Base-by-base conservation (phyloP, 1,140 invertebrate genomes). In the honey bee (Apis mellifera) region DNA sequence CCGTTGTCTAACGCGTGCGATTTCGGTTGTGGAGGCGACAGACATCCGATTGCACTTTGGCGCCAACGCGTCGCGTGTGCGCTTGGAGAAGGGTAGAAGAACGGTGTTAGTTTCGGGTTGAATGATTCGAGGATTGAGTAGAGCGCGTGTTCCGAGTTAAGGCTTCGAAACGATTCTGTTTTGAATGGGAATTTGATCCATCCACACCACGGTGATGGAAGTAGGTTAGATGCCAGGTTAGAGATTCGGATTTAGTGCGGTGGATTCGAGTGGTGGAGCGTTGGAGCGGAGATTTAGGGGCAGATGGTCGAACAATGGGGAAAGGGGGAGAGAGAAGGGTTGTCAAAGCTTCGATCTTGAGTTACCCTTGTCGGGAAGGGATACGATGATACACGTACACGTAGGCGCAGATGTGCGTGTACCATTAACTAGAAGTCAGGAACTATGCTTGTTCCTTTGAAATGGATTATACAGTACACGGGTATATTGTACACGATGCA, bases 31-130 rank as follows among this genome's bases (percentile, higher is more conserved):
- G 52, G 23, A 68, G 75, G 75, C 62, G 32, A n/a, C 23, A 64
- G 48, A 76, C 79, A 82, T 68, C 64, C 55, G 69, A 76, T 76
- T 48, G 79, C 79, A 82, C 79, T 76, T 55, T 23, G 62, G 32
- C 32, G 32, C 19, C n/a, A 32, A 1, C 4, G 21, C 1, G 9
- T n/a, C n/a, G 9, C 21, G 32, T 32, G 32, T n/a, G n/a, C n/a
- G n/a, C n/a, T n/a, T n/a, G n/a, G n/a, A n/a, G n/a, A n/a, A n/a
- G n/a, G n/a, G n/a, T n/a, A n/a, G n/a, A n/a, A n/a, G n/a, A n/a
- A n/a, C n/a, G 15, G 23, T 26, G 23, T 23, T 64, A 17, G 9
- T 12, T 21, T 9, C 17, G 9, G 50, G 50, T 57, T 9, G 17
- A 32, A 32, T 32, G 32, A 32, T 42, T 42, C 32, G 32, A 42